Conservation (phyloP, 2,113 vertebrate species). For the Varanus komodoensis region DNA sequence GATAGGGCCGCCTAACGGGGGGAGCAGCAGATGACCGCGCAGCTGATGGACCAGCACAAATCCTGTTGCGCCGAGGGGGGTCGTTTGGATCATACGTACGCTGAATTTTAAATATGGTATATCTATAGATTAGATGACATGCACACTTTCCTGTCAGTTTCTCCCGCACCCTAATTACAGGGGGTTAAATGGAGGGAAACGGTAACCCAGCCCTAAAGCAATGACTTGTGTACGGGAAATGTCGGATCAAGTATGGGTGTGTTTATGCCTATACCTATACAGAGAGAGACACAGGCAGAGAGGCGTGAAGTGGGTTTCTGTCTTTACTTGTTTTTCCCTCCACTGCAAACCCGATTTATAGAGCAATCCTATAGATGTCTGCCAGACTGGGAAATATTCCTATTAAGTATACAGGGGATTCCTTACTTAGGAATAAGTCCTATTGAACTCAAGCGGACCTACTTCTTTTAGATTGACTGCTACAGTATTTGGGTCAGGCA, state of each 20-base stretch:
- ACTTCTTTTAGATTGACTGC: no score
- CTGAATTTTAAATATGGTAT: neutral
- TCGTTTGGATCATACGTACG: constrained; percentile 26
- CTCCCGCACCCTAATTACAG: neutral
- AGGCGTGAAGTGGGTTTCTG: no score
- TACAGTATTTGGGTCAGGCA: neutral
- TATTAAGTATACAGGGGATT: neutral
- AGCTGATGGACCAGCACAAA: constrained; percentile 34
- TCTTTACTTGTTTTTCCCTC: no score
- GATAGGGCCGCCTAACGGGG: neutral
- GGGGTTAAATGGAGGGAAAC: neutral
- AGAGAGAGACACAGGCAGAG: no score
- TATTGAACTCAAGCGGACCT: neutral
- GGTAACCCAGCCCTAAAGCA: neutral
- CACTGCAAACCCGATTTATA: neutral
- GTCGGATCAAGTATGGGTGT: no score
- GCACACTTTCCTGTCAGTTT: neutral
- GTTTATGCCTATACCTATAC: no score
- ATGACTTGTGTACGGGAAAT: no score
- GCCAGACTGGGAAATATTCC: neutral
- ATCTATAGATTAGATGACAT: neutral
- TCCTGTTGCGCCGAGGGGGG: constrained; percentile 34
- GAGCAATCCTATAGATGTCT: neutral
- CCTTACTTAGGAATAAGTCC: neutral
- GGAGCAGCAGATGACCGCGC: constrained; percentile 1